phyloP scores from a whole-genome alignment of 2,113 vertebrate species.

The Elephas maximus region DNA sequence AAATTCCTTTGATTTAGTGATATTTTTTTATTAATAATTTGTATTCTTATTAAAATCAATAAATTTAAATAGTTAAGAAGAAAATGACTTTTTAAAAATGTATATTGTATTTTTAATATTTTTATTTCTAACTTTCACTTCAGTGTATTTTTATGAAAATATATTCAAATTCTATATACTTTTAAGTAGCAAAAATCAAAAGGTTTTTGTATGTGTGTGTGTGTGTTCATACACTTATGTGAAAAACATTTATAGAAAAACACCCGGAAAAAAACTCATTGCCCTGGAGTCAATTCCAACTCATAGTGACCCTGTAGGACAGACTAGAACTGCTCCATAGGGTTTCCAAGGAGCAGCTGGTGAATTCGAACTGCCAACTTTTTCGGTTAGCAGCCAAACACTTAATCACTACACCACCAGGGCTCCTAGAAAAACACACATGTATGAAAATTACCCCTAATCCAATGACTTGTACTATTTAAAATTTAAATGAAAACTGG shows the following conservation, averaged over 20 bases:
- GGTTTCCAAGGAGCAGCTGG: too few species aligned
- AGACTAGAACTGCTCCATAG: too few species aligned
- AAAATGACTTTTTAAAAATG: neutral
- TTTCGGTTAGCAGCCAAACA: too few species aligned
- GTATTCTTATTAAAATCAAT: neutral
- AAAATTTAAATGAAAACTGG: conserved; percentile 38
- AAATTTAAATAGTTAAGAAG: conserved; percentile 6
- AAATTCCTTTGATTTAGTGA: neutral
- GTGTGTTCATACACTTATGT: neutral
- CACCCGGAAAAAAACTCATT: too few species aligned
- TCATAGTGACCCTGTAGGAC: too few species aligned
- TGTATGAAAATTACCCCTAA: neutral
- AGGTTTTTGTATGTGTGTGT: neutral
- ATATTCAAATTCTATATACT: conserved; percentile 8
- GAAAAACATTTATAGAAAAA: conserved; percentile 25
- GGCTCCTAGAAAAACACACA: neutral
- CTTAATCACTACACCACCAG: too few species aligned
- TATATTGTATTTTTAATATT: neutral
- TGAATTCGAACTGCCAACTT: too few species aligned
- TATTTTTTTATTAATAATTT: conserved; percentile 5
- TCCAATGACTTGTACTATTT: neutral
- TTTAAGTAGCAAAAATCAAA: neutral
- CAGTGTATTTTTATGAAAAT: conserved; percentile 35
- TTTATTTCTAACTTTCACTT: neutral
- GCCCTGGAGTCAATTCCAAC: too few species aligned